These are phyloP conservation scores for Heterochromis multidens DNA, from an alignment of 2,113 vertebrate genomes.

Conservation along the genomic window DNA sequence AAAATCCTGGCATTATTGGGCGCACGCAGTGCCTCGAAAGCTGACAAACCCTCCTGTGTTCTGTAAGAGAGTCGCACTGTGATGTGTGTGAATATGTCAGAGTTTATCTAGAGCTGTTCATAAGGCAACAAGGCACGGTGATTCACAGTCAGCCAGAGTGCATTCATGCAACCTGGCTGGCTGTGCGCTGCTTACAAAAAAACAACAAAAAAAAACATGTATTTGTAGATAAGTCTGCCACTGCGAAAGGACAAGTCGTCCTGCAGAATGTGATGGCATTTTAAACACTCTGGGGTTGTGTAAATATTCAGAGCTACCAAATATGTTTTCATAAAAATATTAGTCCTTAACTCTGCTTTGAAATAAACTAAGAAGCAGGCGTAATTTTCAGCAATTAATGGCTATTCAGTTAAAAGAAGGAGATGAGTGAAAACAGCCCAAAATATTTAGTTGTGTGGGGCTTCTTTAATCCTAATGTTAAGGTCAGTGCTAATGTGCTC, in stretches of 20 bases:
- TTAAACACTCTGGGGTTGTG: neutral
- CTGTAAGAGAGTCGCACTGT: neutral
- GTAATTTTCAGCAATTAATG: neutral
- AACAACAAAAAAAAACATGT: neutral
- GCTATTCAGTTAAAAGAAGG: neutral
- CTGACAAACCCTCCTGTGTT: constrained; percentile 34
- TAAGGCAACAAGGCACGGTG: constrained; percentile 16
- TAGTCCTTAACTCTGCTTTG: neutral
- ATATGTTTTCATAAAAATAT: neutral
- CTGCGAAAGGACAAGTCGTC: neutral
- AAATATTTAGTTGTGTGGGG: no score
- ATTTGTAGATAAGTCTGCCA: neutral
- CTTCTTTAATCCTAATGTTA: no score
- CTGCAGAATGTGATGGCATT: neutral
- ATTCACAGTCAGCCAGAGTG: constrained; percentile 27
- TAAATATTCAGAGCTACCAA: neutral
- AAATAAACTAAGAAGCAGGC: neutral
- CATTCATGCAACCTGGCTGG: neutral
- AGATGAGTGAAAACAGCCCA: neutral
- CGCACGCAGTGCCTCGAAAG: constrained; percentile 35
- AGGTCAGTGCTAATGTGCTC: no score
- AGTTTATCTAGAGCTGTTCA: constrained; percentile 37
- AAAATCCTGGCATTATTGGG: neutral
- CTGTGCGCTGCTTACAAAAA: neutral
- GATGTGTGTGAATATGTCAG: constrained; percentile 62